phyloP scores from a whole-genome alignment of 2,113 vertebrate species.

The Sebastes fasciatus region DNA sequence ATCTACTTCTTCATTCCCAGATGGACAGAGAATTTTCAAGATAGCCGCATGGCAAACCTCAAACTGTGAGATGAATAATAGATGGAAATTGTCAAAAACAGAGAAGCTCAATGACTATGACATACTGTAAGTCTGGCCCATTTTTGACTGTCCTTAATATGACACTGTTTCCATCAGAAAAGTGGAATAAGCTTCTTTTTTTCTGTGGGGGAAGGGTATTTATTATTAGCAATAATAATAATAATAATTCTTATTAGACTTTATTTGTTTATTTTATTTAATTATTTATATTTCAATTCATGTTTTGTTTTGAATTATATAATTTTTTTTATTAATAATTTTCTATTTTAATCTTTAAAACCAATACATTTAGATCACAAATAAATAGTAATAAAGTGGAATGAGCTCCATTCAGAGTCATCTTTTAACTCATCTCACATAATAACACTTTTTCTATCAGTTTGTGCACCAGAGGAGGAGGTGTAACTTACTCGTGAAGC shows the following conservation, averaged over 20 bases:
- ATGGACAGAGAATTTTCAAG: not conserved
- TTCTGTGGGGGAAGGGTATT: no score
- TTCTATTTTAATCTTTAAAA: no score
- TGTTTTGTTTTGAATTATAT: no score
- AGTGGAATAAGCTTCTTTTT: not conserved
- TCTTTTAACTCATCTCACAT: not conserved
- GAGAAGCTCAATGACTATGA: not conserved
- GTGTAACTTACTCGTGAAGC: constrained; percentile 88
- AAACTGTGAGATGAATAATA: not conserved
- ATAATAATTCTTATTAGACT: no score
- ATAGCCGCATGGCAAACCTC: not conserved
- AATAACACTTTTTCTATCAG: not conserved
- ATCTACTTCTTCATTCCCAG: not conserved
- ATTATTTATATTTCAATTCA: no score
- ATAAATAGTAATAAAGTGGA: not conserved
- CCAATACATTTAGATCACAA: no score
- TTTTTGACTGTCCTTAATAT: not conserved
- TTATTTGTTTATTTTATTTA: no score
- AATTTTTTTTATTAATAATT: no score
- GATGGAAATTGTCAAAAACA: not conserved
- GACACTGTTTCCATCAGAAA: not conserved
- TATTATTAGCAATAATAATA: no score
- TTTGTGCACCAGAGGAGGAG: not conserved
- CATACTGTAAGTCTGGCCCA: not conserved
- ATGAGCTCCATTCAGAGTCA: not conserved